Evolutionary conservation across 53 echinoderm and acorn worm genomes (phyloP).

Genomic region (Patiria pectinifera): DNA sequence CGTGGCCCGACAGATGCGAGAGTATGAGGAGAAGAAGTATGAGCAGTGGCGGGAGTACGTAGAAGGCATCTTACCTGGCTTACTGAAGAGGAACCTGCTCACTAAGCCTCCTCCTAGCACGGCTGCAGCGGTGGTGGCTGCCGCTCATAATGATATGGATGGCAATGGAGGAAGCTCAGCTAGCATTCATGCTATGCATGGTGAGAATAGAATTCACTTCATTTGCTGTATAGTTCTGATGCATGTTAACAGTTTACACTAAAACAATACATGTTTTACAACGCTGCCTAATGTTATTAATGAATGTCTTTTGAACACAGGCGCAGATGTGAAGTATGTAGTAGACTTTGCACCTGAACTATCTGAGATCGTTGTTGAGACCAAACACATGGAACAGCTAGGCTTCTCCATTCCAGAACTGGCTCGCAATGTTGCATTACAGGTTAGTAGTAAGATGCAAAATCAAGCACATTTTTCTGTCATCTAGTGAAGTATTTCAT

Average conservation of each 20-base stretch:
- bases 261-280: too few species aligned
- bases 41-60: slow-evolving; percentile 90
- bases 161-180: slow-evolving; percentile 41
- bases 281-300: not conserved
- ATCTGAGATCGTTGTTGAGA: slow-evolving; percentile 96
- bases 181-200: slow-evolving; percentile 42
- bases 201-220: slow-evolving; percentile 6
- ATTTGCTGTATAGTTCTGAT: not conserved
- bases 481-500: too few species aligned
- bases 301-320: not conserved
- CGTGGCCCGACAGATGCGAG: slow-evolving; percentile 97
- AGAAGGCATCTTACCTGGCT: slow-evolving; percentile 78
- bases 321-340: slow-evolving; percentile 79
- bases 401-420: slow-evolving; percentile 96
- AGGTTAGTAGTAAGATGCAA: slow-evolving; percentile 64
- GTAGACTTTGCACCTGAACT: slow-evolving; percentile 98
- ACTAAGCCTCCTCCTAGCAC: slow-evolving; percentile 67
- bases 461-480: not conserved
- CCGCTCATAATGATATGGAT: slow-evolving; percentile 32
- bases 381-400: slow-evolving; percentile 96
- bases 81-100: slow-evolving; percentile 96
- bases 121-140: slow-evolving; percentile 1
- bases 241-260: too few species aligned
- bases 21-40: slow-evolving; percentile 96
- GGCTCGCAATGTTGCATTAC: slow-evolving; percentile 94